A percentile compares a stretch with the other conserved stretches of the same genome.
These are phyloP conservation scores for Spheniscus mendiculus DNA, from an alignment of 2,113 vertebrate genomes.

Conservation along the genomic window DNA sequence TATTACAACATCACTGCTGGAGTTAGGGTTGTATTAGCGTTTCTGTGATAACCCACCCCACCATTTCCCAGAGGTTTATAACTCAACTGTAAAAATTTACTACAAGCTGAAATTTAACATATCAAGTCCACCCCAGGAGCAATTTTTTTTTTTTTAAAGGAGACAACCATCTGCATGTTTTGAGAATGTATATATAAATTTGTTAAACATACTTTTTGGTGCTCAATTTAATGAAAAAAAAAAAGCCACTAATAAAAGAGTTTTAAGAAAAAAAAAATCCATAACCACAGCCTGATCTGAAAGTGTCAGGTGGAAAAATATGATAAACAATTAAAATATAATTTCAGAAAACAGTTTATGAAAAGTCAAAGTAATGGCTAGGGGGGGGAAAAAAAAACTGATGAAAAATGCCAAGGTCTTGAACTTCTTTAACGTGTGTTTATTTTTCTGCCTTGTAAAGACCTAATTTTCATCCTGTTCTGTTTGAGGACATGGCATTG, in stretches of 20 bases:
- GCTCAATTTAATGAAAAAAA: neutral
- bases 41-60: conserved; percentile 49
- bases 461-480: neutral
- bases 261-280: neutral
- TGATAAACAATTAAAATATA: neutral
- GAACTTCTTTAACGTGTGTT: neutral
- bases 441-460: neutral
- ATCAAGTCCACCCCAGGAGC: neutral
- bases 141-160: neutral
- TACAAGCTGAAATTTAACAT: conserved; percentile 16
- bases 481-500: neutral
- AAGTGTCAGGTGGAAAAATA: neutral
- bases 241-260: neutral
- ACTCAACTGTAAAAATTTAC: conserved; percentile 34
- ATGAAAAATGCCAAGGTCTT: neutral
- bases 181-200: neutral
- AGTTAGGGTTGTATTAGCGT: conserved; percentile 46
- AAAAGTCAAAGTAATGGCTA: neutral
- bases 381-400: neutral
- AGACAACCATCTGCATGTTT: neutral
- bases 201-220: neutral
- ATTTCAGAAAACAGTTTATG: neutral
- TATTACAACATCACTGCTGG: conserved; percentile 56
- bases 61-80: conserved; percentile 50
- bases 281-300: neutral